Conservation (phyloP, 2,113 vertebrate species). For the Alectura lathami region DNA sequence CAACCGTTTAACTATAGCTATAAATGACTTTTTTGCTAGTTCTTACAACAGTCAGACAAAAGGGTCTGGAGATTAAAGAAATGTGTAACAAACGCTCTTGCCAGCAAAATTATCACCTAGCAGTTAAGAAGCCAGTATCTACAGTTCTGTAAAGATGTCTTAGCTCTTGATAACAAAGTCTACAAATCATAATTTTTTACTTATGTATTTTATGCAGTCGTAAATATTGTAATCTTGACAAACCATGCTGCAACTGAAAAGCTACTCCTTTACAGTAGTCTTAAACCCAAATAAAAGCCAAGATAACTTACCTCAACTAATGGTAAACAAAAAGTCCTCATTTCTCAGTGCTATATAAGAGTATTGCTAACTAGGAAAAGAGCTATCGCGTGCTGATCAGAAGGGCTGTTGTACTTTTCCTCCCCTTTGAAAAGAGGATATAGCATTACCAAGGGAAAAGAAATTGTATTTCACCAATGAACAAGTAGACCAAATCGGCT, state of each 20-base stretch:
- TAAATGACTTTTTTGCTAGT: slow-evolving; percentile 27
- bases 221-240: slow-evolving; percentile 69
- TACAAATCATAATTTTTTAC: slow-evolving; percentile 48
- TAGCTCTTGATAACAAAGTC: slow-evolving; percentile 61
- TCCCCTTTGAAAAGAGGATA: neutral
- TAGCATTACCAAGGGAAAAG: neutral
- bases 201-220: slow-evolving; percentile 67
- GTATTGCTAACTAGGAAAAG: slow-evolving; percentile 40
- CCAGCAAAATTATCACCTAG: slow-evolving; percentile 50
- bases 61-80: slow-evolving; percentile 5
- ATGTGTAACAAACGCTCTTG: slow-evolving; percentile 12
- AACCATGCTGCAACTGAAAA: slow-evolving; percentile 69
- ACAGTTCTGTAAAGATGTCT: slow-evolving; percentile 60
- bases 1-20: slow-evolving; percentile 23
- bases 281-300: slow-evolving; percentile 71
- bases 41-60: neutral
- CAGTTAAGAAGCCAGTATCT: slow-evolving; percentile 52
- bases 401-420: slow-evolving; percentile 16
- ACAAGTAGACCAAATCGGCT: neutral
- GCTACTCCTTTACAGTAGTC: slow-evolving; percentile 69
- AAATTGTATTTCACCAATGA: neutral
- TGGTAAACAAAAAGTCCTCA: slow-evolving; percentile 55
- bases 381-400: neutral
- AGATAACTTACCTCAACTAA: slow-evolving; percentile 70
- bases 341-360: slow-evolving; percentile 57